Evolutionary conservation across 2,888 invertebrate genomes (phyloP), one percentile per base, ranked within the genome.

Genomic region (Tolmerus cingulatus): DNA sequence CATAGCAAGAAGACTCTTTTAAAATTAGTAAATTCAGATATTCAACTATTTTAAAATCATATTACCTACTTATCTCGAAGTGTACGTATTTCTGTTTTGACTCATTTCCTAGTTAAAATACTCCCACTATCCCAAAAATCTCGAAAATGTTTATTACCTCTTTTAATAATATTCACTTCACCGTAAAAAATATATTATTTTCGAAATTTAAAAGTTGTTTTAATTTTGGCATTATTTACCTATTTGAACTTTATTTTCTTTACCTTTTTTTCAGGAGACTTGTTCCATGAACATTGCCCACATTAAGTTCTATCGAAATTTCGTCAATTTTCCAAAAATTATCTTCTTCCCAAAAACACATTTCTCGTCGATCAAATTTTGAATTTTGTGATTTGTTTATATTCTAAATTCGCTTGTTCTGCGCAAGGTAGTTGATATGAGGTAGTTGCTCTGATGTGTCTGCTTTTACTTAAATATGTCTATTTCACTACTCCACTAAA

Each of bases 11-110:
- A 34, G 23, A 74, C 55, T 77, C 23, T 9, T 66, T 87, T 87
- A 86, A 87, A 82, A 57, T 88, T 88, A 88, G 87, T 87, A 88
- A 88, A 88, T 88, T 88, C 88, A 84, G 88, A 88, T 86, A 88
- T 86, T 87, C 74, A 87, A 87, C 86, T 87, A 87, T 78, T 30
- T 66, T 77, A 81, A 86, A 88, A 51, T 74, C 51, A 55, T 87
- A 87, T 86, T 87, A 55, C 27, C 85, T 85, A 85, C 74, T 85
- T 85, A 74, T 85, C 51, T 85, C 74, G 74, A 85, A 74, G 30
- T 85, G 85, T 85, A 85, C 85, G 85, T 85, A 85, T 85, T 74
- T 85, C 66, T 34, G 46, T 74, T 84, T 34, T 46, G 27, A 46
- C 74, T 66, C 37, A 34, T 46, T 85, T 74, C 30, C 27, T 46